Conservation (phyloP, 2,113 vertebrate species). For the Larimichthys crocea region DNA sequence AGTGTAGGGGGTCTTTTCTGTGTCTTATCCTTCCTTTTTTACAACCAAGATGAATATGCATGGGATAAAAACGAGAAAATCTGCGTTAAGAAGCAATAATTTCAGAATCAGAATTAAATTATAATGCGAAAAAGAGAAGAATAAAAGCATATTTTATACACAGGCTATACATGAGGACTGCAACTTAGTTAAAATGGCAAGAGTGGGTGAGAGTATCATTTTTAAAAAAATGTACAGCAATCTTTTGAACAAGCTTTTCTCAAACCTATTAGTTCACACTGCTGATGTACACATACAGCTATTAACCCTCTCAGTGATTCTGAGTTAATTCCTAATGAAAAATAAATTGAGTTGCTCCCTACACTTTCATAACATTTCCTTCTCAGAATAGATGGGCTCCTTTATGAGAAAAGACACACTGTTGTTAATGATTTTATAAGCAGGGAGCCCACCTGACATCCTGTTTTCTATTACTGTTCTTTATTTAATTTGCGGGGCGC, state of each 20-base stretch:
- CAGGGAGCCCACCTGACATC: constrained; percentile 85
- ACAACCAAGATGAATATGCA: constrained; percentile 14
- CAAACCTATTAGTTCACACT: constrained; percentile 62
- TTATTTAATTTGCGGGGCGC: constrained; percentile 89
- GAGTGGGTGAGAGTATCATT: constrained; percentile 25
- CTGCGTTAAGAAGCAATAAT: not conserved
- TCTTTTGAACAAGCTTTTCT: constrained; percentile 22
- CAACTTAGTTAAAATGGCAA: constrained; percentile 24
- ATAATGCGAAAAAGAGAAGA: not conserved
- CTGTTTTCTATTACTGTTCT: constrained; percentile 85
- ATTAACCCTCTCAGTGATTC: constrained; percentile 79
- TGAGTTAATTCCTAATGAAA: constrained; percentile 85
- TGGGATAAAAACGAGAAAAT: not conserved
- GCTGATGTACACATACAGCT: constrained; percentile 64
- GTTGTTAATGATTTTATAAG: constrained; percentile 90
- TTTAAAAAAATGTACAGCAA: constrained; percentile 9
- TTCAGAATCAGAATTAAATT: not conserved
- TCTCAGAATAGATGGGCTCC: constrained; percentile 84
- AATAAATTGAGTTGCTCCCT: constrained; percentile 84
- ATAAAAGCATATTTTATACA: not conserved
- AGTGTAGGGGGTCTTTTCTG: constrained; percentile 41
- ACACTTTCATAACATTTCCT: constrained; percentile 84
- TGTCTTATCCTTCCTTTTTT: constrained; percentile 15
- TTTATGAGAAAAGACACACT: constrained; percentile 88
- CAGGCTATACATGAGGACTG: not conserved